Base-by-base conservation (phyloP, 2,113 vertebrate genomes). In the Noctilio leporinus region DNA sequence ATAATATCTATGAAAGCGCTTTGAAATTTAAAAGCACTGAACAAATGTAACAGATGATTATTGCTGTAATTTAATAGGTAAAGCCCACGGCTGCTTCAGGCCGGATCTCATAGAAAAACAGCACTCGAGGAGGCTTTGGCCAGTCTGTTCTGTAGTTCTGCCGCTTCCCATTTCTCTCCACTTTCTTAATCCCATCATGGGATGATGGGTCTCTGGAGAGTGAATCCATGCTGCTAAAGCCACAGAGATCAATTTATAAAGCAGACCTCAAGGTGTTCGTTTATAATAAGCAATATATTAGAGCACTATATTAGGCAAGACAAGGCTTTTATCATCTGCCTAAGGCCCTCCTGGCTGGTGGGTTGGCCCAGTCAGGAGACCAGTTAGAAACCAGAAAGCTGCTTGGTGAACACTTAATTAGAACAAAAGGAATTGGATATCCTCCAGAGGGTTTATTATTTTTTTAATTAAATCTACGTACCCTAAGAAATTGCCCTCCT, bases 1-100 rank as follows among this genome's bases (percentile, higher is more conserved):
- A 83, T 96, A 70, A 84, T 92, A 62, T 90, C 43, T 82, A 82
- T 86, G 43, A 78, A 96, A 95, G 33, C 78, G 64, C 89, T 94
- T 83, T 96, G 84, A 83, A 93, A 78, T 64, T 93, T 93, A 86
- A 95, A 96, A 96, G 88, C 87, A 92, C 88, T 22, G 43, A 83
- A 83, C 55, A 67, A 95, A 94, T 83, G 5, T 86, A 86, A 86
- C 49, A 67, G 45, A 7, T 91, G 91, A 82, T 89, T 69, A 84
- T 75, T 80, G 57, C 73, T 75, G 1, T 89, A 59, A 86, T 76
- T 22, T 67, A 89, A 67, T 89, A 20, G 55, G 67, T 49, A n/a
- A 94, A 94, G 38, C 51, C 67, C 45, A 38, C 9, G 43, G 19
- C 47, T 95, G 19, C 86, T 87, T 64, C 69, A 89, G 40, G 43